phyloP scores from a whole-genome alignment of 2,888 invertebrate species.

The Selenia dentaria region DNA sequence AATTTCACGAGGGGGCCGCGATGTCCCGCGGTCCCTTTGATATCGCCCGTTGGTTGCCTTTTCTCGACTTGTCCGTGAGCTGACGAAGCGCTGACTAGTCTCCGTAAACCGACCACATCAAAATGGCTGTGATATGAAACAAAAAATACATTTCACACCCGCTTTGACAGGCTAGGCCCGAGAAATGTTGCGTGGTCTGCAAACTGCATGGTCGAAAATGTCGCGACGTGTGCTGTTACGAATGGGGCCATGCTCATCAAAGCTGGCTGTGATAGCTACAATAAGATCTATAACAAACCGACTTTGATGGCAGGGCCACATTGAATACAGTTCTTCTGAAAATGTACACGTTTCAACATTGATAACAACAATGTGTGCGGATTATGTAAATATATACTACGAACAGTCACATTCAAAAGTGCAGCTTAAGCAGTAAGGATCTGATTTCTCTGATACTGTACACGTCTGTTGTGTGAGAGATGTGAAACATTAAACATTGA shows the following conservation, averaged over 20 bases:
- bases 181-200: constrained; percentile 52
- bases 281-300: constrained; percentile 91
- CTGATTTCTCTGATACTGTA: too few species aligned
- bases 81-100: constrained; percentile 29
- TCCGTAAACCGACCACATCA: constrained; percentile 92
- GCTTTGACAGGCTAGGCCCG: constrained; percentile 92
- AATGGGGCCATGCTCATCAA: constrained; percentile 94
- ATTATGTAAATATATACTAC: too few species aligned
- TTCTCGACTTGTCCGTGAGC: background rate
- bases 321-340: constrained; percentile 41
- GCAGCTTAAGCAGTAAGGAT: too few species aligned
- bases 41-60: background rate
- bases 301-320: constrained; percentile 90
- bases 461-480: too few species aligned
- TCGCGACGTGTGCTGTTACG: constrained; percentile 29
- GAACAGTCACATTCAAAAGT: too few species aligned
- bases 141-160: constrained; percentile 91
- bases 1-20: constrained; percentile 89
- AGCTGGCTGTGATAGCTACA: constrained; percentile 96
- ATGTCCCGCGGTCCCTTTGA: constrained; percentile 32
- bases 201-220: constrained; percentile 1
- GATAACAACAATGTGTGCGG: too few species aligned
- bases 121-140: constrained; percentile 98
- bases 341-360: constrained; percentile 19
- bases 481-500: too few species aligned